Evolutionary conservation across 2,113 vertebrate genomes (phyloP).

Genomic region (Marmota flaviventris): DNA sequence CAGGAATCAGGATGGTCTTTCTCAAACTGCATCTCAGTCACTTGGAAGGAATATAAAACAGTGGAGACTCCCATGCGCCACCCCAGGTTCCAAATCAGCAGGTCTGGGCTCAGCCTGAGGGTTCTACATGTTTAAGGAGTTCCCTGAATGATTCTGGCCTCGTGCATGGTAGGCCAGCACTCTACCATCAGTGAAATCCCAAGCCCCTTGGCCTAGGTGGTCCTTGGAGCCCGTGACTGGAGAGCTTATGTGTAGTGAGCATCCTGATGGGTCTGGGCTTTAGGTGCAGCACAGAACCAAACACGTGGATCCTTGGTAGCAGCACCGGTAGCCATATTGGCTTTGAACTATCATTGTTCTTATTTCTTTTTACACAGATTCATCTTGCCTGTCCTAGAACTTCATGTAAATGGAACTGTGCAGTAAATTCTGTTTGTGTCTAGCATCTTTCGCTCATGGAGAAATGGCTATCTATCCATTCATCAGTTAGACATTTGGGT

Average conservation of each 20-base stretch:
- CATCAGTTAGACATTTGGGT: background rate
- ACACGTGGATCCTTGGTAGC: background rate
- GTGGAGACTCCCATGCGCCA: background rate
- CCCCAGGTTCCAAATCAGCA: background rate
- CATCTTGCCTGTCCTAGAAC: background rate
- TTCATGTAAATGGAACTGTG: background rate
- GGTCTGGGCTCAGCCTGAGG: background rate
- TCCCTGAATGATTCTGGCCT: background rate
- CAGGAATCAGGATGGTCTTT: background rate
- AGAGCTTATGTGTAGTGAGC: background rate
- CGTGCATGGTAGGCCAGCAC: background rate
- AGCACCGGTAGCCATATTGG: background rate
- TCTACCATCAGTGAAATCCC: background rate
- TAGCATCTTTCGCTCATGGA: background rate
- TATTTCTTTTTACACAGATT: conserved; percentile 8
- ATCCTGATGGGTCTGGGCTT: background rate
- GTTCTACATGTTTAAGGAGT: background rate
- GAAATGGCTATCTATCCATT: background rate
- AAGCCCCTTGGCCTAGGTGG: background rate
- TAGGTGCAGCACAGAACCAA: background rate
- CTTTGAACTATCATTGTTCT: background rate
- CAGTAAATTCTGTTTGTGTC: background rate
- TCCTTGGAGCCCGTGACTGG: background rate
- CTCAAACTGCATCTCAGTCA: background rate
- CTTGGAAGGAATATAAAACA: background rate